Base-by-base conservation (phyloP, 2,113 vertebrate species). In the Anser cygnoides region DNA sequence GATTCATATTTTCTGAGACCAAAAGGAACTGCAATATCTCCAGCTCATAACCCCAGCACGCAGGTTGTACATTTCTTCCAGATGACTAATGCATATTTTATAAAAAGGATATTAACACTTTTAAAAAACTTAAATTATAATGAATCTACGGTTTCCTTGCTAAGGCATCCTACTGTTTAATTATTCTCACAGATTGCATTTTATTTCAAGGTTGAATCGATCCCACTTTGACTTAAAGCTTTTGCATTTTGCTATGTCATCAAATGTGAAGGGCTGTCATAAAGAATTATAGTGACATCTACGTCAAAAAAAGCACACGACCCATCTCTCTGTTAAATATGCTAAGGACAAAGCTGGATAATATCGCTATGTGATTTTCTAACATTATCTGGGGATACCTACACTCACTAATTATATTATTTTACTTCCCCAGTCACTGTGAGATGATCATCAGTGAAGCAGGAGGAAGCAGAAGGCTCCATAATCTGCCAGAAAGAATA, bases 391-490 rank as follows among this genome's bases (percentile, higher is more conserved):
- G 65, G 37, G 43, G 76, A 78, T 39, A 84, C 16, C 35, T 82
- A 58, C 9, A 8, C 12, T 68, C n/a, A 86, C 83, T 92, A 85
- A 83, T 77, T 10, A 31, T 3, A 33, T 54, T 41, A 14, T 86
- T 94, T 74, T 83, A 65, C 70, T 77, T 95, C 41, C 76, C 59
- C 25, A 41, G 54, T 61, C 62, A 68, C 54, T 87, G 50, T 58
- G 79, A 91, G 68, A 76, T 79, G 76, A 92, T 67, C 66, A 73
- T 84, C 44, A 76, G 66, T 68, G 62, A 91, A 75, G 31, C 21
- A 89, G 61, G 28, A 84, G 54, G 86, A 89, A 89, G 80, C 76
- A 96, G 92, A 87, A 92, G 92, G 84, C 43, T 84, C 35, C 5
- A 1, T 78, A 81, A 50, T 18, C 13, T 89, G 73, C 83, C 80